Evolutionary conservation across 2,888 invertebrate genomes (phyloP), one percentile per base, ranked within the genome.

Genomic region (Ennomos erosarius): DNA sequence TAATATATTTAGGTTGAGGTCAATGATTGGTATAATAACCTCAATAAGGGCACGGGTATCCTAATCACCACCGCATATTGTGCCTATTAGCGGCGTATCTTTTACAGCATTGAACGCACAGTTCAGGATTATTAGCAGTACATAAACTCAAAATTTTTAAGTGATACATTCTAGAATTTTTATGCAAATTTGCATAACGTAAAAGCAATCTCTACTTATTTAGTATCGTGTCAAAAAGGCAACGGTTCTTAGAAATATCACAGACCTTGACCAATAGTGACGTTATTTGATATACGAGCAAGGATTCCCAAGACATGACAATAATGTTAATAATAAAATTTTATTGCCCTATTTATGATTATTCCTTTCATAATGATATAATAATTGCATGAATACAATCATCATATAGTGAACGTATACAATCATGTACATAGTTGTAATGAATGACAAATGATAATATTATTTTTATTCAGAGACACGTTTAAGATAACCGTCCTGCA

Each of bases 51-150:
- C 36, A 38, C n/a, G n/a, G 64, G 57, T 59, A 50, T 55, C 55
- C 52, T 61, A 63, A 79, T 78, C 64, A 73, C 64, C 71, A 69
- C 64, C 57, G 52, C 61, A 63, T 42, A 51, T 53, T 44, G 57
- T 36, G 57, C 60, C 74, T 78, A 81, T 79, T 78, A 79, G 69
- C 65, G 52, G 65, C 69, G 72, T 74, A 76, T 74, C 74, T 80
- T 77, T 77, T 76, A 64, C 67, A 59, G 70, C 70, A 69, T 70
- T 67, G 55, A 26, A 35, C 39, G 26, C 26, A 35, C 42, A 43
- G 33, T 46, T 12, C 9, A 43, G 37, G 12, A 10, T 34, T 34
- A 6, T n/a, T 37, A 10, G 33, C 52, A 46, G 57, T 46, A 51
- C 46, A 8, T 35, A 1, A 46, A 11, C 44, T 39, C 5, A 1